phyloP scores from a whole-genome alignment of 2,113 vertebrate genomes.

The Clarias magur region DNA sequence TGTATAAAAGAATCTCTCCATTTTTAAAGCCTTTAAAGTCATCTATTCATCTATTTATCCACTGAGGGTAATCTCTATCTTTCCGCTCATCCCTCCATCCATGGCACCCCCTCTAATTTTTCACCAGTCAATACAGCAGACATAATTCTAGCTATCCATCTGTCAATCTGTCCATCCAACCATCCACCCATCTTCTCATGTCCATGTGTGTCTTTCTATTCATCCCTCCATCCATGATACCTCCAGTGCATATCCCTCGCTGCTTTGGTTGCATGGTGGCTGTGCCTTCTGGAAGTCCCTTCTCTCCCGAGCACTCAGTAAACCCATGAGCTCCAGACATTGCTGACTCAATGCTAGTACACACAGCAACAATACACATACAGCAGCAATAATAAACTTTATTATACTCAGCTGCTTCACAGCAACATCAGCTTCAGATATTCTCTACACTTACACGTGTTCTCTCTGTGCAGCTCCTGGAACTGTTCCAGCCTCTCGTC shows the following conservation, averaged over 20 bases:
- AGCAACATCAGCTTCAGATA: not conserved
- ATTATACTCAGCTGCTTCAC: not conserved
- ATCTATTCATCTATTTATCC: too few relatives aligned
- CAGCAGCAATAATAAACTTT: not conserved
- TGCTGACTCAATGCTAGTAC: constrained; percentile 77
- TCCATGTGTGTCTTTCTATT: too few relatives aligned
- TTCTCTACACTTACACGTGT: constrained; percentile 73
- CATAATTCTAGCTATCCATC: not conserved
- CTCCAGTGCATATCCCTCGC: constrained; percentile 78
- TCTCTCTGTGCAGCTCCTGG: constrained; percentile 79
- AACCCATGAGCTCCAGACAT: constrained; percentile 79
- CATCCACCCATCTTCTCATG: not conserved
- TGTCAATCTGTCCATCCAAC: not conserved
- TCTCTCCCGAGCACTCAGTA: constrained; percentile 80
- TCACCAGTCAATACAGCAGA: not conserved
- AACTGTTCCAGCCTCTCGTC: constrained; percentile 77
- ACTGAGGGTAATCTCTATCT: not conserved
- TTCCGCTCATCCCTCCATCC: not conserved
- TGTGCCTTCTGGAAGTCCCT: constrained; percentile 71
- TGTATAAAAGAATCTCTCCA: too few relatives aligned
- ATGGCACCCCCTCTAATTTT: too few relatives aligned
- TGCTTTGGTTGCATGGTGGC: constrained; percentile 58
- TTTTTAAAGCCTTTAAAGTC: too few relatives aligned
- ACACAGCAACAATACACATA: not conserved
- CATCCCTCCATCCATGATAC: constrained; percentile 62